phyloP scores from a whole-genome alignment of 2,888 invertebrate species.

The Limenitis camilla region DNA sequence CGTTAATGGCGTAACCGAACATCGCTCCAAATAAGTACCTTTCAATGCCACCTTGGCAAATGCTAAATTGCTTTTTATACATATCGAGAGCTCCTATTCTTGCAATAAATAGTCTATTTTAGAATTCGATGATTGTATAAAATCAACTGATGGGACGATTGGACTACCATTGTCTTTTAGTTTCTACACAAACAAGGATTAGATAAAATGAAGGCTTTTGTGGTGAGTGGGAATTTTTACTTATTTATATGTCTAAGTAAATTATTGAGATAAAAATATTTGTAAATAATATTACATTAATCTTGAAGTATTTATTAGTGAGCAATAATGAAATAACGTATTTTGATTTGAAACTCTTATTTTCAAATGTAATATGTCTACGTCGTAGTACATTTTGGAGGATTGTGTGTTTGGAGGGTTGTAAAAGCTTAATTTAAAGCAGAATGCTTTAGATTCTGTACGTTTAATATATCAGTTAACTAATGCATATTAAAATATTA shows the following conservation, averaged over 20 bases:
- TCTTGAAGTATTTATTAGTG: too few relatives aligned
- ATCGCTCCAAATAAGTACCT: constrained; percentile 49
- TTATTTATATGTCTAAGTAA: neutral
- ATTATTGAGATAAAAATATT: neutral
- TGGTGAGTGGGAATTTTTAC: constrained; percentile 42
- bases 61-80: constrained; percentile 62
- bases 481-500: too few relatives aligned
- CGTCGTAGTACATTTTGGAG: too few relatives aligned
- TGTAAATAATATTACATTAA: too few relatives aligned
- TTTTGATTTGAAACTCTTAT: too few relatives aligned
- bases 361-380: too few relatives aligned
- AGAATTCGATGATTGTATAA: constrained; percentile 58
- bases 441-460: too few relatives aligned
- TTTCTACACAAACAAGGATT: constrained; percentile 32
- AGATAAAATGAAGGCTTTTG: constrained; percentile 51
- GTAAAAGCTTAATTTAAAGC: too few relatives aligned
- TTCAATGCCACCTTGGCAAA: constrained; percentile 55
- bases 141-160: constrained; percentile 44
- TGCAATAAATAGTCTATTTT: constrained; percentile 64
- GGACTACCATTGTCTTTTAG: constrained; percentile 50
- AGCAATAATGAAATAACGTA: too few relatives aligned
- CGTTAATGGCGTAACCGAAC: constrained; percentile 42
- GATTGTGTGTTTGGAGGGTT: too few relatives aligned
- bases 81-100: constrained; percentile 48
- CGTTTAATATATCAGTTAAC: too few relatives aligned